Base-by-base conservation (phyloP, 2,888 invertebrate genomes). In the Microctonus hyperodae region DNA sequence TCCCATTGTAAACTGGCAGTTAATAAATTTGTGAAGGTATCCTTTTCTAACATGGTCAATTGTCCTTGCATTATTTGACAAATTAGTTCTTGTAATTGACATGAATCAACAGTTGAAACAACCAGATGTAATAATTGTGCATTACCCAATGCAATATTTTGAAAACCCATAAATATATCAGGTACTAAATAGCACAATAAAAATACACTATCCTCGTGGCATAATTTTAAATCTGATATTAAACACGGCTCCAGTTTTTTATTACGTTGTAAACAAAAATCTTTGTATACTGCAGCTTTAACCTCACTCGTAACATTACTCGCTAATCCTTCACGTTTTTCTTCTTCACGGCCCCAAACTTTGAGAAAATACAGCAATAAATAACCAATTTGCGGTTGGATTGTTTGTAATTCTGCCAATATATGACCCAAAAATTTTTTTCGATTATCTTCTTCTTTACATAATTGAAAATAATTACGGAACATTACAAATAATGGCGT, bases 1-100 rank as follows among this genome's bases (percentile, higher is more conserved):
- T 98, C 98, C 96, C 98, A 99, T 66, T 90, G 89, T 65, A 98
- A 86, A 78, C 96, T 97, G 51, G 92, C 91, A 69, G 92, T 92
- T 75, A 94, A 84, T 83, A 94, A 88, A 50, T 90, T 87, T 67
- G 90, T 89, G 53, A 94, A 88, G 65, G 91, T 91, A 75, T 94
- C 94, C 48, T 88, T 88, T 81, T 92, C 93, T 75, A 94, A 91
- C 90, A 94, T 93, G 79, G 90, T 90, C 69, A 94, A 84, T 78
- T 92, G 94, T 63, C 95, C 96, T 85, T 96, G 95, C 76, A 97
- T 88, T 72, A 97, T 93, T 80, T 93, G 90, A 84, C 96, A 96
- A 70, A 97, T 91, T 64, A 98, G 87, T 76, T 94, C 93, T 81
- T 97, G 95, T 70, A 98, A 86, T 86, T 98, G 96, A 71, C 88